Percentiles rank a stretch among this genome's conserved stretches.
Evolutionary conservation across 2,888 invertebrate genomes (phyloP).

Genomic region (Cotesia congregata): DNA sequence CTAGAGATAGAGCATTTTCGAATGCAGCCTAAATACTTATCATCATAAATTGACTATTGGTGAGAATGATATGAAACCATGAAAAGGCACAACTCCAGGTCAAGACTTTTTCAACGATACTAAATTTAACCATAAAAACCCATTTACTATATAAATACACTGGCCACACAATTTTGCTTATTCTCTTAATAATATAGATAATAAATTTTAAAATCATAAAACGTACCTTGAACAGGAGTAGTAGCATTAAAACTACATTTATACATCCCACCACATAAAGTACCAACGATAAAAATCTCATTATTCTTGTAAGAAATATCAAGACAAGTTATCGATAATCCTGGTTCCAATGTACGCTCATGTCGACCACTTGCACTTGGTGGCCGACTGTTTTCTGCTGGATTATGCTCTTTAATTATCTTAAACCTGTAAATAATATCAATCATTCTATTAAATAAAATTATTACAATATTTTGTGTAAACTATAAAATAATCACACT

Average conservation of each 20-base stretch:
- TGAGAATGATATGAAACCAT: no score
- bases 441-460: neutral
- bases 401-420: constrained; percentile 65
- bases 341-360: constrained; percentile 64
- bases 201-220: constrained; percentile 15
- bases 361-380: constrained; percentile 63
- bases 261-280: constrained; percentile 66
- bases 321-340: constrained; percentile 62
- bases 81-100: no score
- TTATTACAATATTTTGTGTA: neutral
- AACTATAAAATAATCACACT: neutral
- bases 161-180: no score
- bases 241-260: constrained; percentile 62
- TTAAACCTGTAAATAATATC: constrained; percentile 57
- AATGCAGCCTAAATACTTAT: no score
- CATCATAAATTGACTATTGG: no score
- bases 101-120: no score
- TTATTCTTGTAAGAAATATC: constrained; percentile 62
- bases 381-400: constrained; percentile 63
- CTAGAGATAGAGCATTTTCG: no score
- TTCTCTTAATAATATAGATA: no score
- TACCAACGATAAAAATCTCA: constrained; percentile 63
- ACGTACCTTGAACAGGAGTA: constrained; percentile 56
- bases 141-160: no score
- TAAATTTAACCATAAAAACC: no score